Conservation (phyloP, 2,888 invertebrate species). For the Drosophila cracens region DNA sequence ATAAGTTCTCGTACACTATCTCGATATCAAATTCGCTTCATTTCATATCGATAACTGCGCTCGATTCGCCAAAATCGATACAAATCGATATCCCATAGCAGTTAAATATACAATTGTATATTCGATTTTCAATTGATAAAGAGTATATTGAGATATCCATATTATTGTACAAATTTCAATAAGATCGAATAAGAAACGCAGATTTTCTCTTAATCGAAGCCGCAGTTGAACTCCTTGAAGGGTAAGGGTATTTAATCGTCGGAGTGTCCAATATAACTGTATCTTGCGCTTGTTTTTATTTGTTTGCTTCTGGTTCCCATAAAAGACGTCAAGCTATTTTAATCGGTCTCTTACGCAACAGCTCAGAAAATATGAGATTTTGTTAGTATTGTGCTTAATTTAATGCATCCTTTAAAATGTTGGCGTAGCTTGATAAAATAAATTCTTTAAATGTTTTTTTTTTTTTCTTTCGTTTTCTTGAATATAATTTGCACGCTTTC, state of each 20-base stretch:
- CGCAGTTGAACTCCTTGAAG: not conserved
- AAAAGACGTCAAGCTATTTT: not conserved
- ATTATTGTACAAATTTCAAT: not conserved
- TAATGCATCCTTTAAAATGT: not conserved
- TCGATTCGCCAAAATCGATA: not conserved
- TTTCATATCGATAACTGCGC: not conserved
- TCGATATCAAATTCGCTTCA: not conserved
- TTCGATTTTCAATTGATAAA: not conserved
- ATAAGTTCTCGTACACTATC: not conserved
- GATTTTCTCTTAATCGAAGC: not conserved
- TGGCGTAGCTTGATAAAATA: not conserved
- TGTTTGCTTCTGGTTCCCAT: not conserved
- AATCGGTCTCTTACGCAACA: not conserved
- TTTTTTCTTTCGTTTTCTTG: not conserved
- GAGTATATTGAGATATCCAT: no score
- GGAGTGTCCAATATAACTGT: not conserved
- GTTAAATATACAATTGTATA: no score
- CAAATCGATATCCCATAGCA: not conserved
- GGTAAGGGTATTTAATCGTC: not conserved
- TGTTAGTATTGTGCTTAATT: not conserved
- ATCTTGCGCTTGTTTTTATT: not conserved
- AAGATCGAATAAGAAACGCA: no score
- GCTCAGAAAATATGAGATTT: not conserved
- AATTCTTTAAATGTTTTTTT: not conserved
- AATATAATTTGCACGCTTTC: not conserved